Evolutionary conservation across 2,113 vertebrate genomes (phyloP).

Genomic region (Nibea albiflora): DNA sequence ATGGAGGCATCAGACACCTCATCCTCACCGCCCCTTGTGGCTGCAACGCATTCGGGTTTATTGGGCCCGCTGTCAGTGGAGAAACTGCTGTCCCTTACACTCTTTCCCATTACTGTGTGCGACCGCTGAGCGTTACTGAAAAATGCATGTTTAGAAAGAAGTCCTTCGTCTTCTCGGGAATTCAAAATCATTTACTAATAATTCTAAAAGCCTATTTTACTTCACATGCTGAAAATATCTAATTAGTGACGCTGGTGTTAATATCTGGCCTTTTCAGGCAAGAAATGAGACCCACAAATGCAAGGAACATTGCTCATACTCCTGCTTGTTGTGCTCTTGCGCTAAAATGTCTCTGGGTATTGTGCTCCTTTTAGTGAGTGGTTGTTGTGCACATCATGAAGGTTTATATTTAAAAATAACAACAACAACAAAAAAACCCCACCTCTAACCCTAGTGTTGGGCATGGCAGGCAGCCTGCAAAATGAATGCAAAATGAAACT

Average conservation of each 20-base stretch:
- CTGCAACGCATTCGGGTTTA: constrained; percentile 24
- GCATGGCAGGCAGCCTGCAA: not conserved
- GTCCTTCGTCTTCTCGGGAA: not conserved
- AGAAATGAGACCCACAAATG: not conserved
- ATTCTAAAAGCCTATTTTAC: not conserved
- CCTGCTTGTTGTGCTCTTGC: not conserved
- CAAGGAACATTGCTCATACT: not conserved
- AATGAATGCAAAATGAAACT: not conserved
- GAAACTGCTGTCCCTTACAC: constrained; percentile 34
- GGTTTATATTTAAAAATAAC: not conserved
- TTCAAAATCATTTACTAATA: constrained; percentile 11
- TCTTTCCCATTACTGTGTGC: not conserved
- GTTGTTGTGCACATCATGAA: not conserved
- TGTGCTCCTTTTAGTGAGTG: not conserved
- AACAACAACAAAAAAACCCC: no score
- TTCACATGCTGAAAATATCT: not conserved
- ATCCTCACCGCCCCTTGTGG: constrained; percentile 30
- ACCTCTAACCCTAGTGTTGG: not conserved
- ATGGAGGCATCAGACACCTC: constrained; percentile 5
- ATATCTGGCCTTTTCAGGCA: not conserved
- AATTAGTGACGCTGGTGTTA: not conserved
- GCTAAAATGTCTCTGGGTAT: not conserved
- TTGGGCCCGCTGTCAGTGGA: constrained; percentile 46
- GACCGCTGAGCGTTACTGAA: constrained; percentile 33
- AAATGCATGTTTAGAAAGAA: constrained; percentile 10